Percentiles rank a stretch among this genome's conserved stretches.
Evolutionary conservation across 2,113 vertebrate species (phyloP).

Genomic region (Plectropomus leopardus): DNA sequence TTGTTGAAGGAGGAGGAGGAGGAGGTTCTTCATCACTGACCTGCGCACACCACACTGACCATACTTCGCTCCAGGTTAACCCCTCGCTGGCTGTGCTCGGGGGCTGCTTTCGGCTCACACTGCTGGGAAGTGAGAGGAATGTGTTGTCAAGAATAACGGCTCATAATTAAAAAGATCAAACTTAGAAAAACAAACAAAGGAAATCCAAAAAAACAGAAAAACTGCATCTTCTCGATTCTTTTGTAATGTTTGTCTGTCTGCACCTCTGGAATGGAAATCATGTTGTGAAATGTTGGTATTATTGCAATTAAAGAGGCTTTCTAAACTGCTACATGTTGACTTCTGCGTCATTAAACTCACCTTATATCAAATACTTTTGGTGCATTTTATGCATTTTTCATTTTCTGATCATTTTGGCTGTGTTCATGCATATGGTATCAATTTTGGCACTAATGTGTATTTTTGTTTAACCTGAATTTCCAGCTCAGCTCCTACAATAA

Average conservation of each 20-base stretch:
- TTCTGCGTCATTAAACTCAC: background rate
- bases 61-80: background rate
- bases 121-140: conserved; percentile 86
- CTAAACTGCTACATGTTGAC: conserved; percentile 64
- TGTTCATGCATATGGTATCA: too few relatives aligned
- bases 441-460: too few relatives aligned
- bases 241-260: conserved; percentile 71
- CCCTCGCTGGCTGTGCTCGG: conserved; percentile 68
- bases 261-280: conserved; percentile 75
- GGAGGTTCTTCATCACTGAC: conserved; percentile 5
- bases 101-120: conserved; percentile 81
- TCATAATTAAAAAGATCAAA: conserved; percentile 54
- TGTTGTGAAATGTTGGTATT: conserved; percentile 79
- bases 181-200: conserved; percentile 42
- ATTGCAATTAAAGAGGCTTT: conserved; percentile 85
- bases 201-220: conserved; percentile 42
- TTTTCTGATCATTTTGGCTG: too few relatives aligned
- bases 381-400: too few relatives aligned
- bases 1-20: conserved; percentile 42
- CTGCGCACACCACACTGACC: conserved; percentile 2
- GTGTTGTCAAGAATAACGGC: conserved; percentile 60
- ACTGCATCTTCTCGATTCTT: conserved; percentile 60
- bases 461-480: too few relatives aligned
- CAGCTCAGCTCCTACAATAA: too few relatives aligned
- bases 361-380: too few relatives aligned